phyloP scores from a whole-genome alignment of 2,888 invertebrate genomes.

The Protodeltote pygarga region DNA sequence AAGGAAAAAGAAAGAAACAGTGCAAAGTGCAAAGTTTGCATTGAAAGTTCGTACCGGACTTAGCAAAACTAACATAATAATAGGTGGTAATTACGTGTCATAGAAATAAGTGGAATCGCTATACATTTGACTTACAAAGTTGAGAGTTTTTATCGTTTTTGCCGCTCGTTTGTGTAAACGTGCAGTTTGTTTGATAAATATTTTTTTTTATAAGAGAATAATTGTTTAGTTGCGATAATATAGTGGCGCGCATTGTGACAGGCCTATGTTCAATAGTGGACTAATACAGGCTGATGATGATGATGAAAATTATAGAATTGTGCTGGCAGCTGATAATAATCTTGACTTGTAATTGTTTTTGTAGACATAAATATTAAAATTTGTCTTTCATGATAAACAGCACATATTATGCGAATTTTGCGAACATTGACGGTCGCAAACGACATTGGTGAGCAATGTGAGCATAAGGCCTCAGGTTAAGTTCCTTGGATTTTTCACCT shows the following conservation, averaged over 20 bases:
- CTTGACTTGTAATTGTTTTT: constrained; percentile 3
- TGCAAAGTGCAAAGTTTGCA: constrained; percentile 64
- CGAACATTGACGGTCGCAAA: no score
- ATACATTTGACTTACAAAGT: constrained; percentile 14
- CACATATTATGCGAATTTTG: no score
- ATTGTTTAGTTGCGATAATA: no score
- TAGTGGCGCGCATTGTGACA: no score
- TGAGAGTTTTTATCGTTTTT: not conserved
- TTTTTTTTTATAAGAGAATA: no score
- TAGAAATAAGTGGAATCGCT: constrained; percentile 16
- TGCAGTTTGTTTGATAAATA: not conserved
- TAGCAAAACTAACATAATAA: constrained; percentile 61
- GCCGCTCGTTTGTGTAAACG: not conserved
- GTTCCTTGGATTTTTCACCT: no score
- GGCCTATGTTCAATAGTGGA: constrained; percentile 14
- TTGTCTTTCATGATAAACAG: no score
- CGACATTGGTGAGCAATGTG: no score
- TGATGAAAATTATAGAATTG: constrained; percentile 22
- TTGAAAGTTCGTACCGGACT: constrained; percentile 52
- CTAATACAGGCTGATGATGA: constrained; percentile 14
- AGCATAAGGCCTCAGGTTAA: no score
- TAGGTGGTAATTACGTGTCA: constrained; percentile 52
- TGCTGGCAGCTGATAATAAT: constrained; percentile 6
- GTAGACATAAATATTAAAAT: no score
- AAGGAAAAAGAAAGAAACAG: constrained; percentile 62